Evolutionary conservation across 2,797 vertebrate genomes (phyloP).

Genomic region (Argya squamiceps): DNA sequence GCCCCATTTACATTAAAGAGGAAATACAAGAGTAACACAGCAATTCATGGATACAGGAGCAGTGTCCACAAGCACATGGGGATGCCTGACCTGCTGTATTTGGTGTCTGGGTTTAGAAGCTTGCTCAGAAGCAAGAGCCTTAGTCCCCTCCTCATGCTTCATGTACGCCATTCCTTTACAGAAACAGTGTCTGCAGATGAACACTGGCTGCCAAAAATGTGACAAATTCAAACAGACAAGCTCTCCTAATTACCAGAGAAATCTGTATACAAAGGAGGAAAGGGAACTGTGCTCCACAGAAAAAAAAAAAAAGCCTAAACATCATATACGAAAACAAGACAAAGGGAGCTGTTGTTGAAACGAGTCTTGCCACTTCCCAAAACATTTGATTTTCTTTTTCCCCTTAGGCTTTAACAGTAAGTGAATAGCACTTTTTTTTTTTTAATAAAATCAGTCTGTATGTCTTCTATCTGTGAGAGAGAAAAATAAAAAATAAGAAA

Average conservation of each 20-base stretch:
- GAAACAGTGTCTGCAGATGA: neutral
- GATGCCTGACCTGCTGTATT: neutral
- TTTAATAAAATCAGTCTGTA: neutral
- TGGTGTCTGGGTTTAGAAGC: neutral
- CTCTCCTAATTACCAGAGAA: conserved; percentile 17
- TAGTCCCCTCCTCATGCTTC: neutral
- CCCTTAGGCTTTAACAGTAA: neutral
- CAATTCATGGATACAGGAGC: neutral
- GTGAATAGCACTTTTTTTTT: neutral
- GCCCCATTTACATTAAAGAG: neutral
- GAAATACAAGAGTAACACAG: neutral
- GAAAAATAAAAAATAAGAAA: neutral
- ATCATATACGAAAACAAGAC: neutral
- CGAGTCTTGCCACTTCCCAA: neutral
- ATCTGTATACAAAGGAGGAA: conserved; percentile 6
- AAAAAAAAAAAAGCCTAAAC: neutral
- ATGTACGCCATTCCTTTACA: neutral
- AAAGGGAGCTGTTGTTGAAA: conserved; percentile 33
- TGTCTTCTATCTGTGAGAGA: neutral
- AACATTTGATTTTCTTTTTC: conserved; percentile 6
- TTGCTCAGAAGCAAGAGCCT: neutral
- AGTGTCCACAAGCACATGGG: neutral
- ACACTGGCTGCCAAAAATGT: neutral
- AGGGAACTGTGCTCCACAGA: neutral
- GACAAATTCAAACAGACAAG: conserved; percentile 47